phyloP scores from a whole-genome alignment of 2,797 vertebrate genomes.

The Cebuella pygmaea region DNA sequence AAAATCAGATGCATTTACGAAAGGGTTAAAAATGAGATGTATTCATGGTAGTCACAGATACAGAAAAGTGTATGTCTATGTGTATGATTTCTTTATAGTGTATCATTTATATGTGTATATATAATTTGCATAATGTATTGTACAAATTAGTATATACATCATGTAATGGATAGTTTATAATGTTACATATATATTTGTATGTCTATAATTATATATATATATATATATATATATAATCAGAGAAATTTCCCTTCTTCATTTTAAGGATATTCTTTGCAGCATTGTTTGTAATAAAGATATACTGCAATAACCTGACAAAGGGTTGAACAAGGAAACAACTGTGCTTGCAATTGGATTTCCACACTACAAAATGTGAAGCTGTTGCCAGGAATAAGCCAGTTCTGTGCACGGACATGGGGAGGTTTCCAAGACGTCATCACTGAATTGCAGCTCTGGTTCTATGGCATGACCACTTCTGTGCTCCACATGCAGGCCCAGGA shows the following conservation, averaged over 20 bases:
- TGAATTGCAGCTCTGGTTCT: not conserved
- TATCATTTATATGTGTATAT: too few relatives aligned
- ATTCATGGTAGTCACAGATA: not conserved
- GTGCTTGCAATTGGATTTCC: not conserved
- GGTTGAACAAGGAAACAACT: not conserved
- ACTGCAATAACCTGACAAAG: not conserved
- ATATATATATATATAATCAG: not conserved
- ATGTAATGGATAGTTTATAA: too few relatives aligned
- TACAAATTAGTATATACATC: too few relatives aligned
- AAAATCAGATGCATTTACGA: not conserved
- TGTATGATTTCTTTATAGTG: not conserved
- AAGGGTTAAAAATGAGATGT: not conserved
- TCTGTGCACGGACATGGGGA: fast-evolving
- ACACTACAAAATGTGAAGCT: too few relatives aligned
- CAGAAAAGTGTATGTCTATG: not conserved
- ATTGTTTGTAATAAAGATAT: not conserved
- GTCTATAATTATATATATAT: too few relatives aligned
- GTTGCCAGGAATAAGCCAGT: too few relatives aligned
- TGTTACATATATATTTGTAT: not conserved
- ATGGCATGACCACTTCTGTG: fast-evolving
- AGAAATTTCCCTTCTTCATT: not conserved
- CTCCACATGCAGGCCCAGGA: not conserved
- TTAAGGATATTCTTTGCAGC: not conserved
- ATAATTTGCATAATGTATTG: not conserved
- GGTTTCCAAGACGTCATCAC: not conserved